Conservation (phyloP, 1,140 invertebrate genomes). For the Drosophila sulfurigaster region DNA sequence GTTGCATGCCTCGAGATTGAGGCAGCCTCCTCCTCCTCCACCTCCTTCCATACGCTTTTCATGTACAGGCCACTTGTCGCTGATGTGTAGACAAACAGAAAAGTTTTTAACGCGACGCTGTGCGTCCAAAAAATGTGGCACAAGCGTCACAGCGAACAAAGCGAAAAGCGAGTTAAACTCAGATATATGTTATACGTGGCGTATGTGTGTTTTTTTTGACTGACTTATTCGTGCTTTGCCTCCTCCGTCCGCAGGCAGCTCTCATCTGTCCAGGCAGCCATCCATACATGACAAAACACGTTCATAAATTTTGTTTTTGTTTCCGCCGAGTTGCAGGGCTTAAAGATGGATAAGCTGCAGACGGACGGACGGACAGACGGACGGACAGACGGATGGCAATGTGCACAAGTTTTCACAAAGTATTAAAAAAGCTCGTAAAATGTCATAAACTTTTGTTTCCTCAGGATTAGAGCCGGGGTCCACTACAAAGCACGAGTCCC, state of each 20-base stretch:
- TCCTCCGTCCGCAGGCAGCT: neutral
- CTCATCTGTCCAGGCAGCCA: constrained; percentile 28
- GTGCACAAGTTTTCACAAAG: constrained; percentile 65
- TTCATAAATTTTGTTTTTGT: constrained; percentile 66
- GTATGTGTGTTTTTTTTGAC: neutral
- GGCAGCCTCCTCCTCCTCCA: neutral
- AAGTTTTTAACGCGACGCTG: constrained; percentile 27
- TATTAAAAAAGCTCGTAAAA: constrained; percentile 73
- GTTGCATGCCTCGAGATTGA: constrained; percentile 35
- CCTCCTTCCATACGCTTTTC: neutral
- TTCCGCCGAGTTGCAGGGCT: constrained; percentile 50
- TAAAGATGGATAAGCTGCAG: constrained; percentile 56
- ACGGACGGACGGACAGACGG: neutral
- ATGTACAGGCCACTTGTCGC: constrained; percentile 33
- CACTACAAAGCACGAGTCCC: constrained; percentile 29
- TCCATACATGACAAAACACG: constrained; percentile 61
- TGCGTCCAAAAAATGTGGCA: constrained; percentile 37
- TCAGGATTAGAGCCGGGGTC: constrained; percentile 55
- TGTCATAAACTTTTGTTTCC: constrained; percentile 69
- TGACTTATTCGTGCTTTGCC: neutral
- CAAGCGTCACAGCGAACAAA: constrained; percentile 4
- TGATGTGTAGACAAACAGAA: constrained; percentile 31
- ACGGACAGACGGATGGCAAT: constrained; percentile 32
- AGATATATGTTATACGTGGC: neutral
- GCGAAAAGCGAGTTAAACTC: constrained; percentile 20